phyloP scores from a whole-genome alignment of 1,140 invertebrate genomes.

The Pinna nobilis region DNA sequence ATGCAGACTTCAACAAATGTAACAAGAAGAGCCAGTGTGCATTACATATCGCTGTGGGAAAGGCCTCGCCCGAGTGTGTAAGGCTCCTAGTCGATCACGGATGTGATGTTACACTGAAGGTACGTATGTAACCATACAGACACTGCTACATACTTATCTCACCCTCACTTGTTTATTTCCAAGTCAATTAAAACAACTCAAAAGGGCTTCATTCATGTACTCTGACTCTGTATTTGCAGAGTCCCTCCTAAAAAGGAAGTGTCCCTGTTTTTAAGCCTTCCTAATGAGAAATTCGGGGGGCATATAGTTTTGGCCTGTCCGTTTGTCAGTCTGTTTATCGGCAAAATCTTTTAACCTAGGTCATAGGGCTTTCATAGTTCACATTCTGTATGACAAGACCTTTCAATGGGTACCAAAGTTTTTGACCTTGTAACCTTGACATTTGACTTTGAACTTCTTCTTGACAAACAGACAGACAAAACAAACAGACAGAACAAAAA shows the following conservation, averaged over 20 bases:
- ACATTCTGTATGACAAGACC: not conserved
- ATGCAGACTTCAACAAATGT: conserved; percentile 21
- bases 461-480: too few relatives aligned
- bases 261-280: not conserved
- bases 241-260: not conserved
- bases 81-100: conserved; percentile 15
- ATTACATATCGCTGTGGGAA: conserved; percentile 36
- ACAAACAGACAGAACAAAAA: too few relatives aligned
- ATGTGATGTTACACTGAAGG: conserved; percentile 26
- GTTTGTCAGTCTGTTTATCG: not conserved
- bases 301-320: not conserved
- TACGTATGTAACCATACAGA: not conserved
- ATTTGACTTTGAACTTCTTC: too few relatives aligned
- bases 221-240: too few relatives aligned
- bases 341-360: too few relatives aligned
- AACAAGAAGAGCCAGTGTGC: conserved; percentile 29
- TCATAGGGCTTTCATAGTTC: too few relatives aligned
- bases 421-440: too few relatives aligned
- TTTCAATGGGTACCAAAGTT: not conserved
- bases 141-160: not conserved
- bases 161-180: too few relatives aligned
- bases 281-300: not conserved
- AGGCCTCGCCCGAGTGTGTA: conserved; percentile 12
- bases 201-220: too few relatives aligned
- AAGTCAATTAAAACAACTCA: too few relatives aligned